phyloP scores from a whole-genome alignment of 2,888 invertebrate species.

The Argyra leucocephala region DNA sequence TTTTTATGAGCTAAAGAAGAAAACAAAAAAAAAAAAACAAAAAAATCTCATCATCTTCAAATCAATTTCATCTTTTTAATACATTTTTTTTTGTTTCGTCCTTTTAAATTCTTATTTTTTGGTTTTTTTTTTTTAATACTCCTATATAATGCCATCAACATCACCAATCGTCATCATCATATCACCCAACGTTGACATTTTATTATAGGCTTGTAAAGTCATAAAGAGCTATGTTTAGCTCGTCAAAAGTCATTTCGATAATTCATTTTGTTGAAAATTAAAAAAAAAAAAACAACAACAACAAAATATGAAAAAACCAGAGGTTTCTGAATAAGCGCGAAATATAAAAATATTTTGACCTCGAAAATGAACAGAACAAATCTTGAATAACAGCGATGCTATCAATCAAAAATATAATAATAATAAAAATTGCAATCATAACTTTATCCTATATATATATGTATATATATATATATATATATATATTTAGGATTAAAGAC shows the following conservation, averaged over 20 bases:
- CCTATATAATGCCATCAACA: not conserved
- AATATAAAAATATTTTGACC: slow-evolving; percentile 6
- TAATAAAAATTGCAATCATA: slow-evolving; percentile 1
- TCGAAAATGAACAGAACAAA: slow-evolving; percentile 2
- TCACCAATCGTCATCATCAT: not conserved
- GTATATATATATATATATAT: not conserved
- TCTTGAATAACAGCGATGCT: not conserved
- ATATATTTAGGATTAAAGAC: not conserved
- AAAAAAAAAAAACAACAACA: not conserved
- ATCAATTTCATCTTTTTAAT: not conserved
- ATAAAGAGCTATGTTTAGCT: slow-evolving; percentile 6
- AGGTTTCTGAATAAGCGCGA: not conserved
- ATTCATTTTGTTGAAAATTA: not conserved
- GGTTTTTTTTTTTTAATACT: not conserved
- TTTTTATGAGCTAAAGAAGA: not conserved
- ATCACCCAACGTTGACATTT: slow-evolving; percentile 1
- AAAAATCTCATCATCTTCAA: not conserved
- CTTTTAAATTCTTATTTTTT: not conserved
- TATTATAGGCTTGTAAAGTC: slow-evolving; percentile 6
- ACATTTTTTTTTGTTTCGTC: not conserved
- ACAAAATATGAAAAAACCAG: not conserved
- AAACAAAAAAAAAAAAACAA: not conserved
- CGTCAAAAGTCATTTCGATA: slow-evolving; percentile 6
- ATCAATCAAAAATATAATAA: slow-evolving; percentile 6
- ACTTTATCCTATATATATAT: not conserved